A percentile compares a stretch with the other conserved stretches of the same genome.
These are phyloP conservation scores for Hydrochoerus hydrochaeris DNA, from an alignment of 2,113 vertebrate genomes.

Conservation along the genomic window DNA sequence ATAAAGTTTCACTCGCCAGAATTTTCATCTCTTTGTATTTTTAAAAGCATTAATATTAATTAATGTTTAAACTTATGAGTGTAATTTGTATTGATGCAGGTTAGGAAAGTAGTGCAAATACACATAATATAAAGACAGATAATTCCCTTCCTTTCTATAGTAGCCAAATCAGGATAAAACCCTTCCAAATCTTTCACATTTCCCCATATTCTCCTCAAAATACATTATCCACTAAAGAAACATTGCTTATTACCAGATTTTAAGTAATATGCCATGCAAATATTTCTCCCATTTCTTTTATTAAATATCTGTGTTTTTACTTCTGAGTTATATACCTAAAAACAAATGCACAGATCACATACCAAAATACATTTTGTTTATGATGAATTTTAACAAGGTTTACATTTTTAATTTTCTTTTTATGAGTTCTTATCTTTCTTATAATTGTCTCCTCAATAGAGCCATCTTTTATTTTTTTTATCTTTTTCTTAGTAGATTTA, in stretches of 20 bases:
- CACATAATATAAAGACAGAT: background rate
- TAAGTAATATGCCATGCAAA: background rate
- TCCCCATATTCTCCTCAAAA: background rate
- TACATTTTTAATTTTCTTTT: background rate
- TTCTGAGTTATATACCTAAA: background rate
- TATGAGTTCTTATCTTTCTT: background rate
- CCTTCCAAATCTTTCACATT: background rate
- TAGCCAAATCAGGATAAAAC: background rate
- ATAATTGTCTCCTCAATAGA: background rate
- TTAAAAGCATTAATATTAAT: background rate
- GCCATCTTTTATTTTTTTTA: background rate
- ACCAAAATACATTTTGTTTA: background rate
- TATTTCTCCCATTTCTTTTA: background rate
- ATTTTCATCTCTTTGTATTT: background rate
- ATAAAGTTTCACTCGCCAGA: background rate
- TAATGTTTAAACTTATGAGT: background rate
- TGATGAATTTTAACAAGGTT: background rate
- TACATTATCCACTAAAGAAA: background rate
- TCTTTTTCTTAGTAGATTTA: background rate
- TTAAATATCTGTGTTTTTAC: background rate
- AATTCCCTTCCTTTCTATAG: background rate
- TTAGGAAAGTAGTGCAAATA: background rate
- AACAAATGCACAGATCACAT: background rate
- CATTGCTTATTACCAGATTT: background rate
- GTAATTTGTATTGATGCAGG: background rate